Evolutionary conservation across 2,113 vertebrate genomes (phyloP).

Genomic region (Benitochromis conjunctus): DNA sequence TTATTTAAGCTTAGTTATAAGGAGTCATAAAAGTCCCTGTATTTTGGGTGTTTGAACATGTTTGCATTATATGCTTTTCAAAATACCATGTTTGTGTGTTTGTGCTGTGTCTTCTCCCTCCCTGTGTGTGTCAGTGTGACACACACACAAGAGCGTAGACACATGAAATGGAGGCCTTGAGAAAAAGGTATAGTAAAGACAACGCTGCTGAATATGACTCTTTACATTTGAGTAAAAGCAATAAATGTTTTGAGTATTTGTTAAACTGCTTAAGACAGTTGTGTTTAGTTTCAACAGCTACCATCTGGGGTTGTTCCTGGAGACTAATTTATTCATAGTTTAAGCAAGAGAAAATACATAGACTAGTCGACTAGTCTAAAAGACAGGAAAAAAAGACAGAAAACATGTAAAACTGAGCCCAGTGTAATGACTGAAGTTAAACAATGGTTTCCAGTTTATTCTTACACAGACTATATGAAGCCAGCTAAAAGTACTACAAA

Average conservation of each 20-base stretch:
- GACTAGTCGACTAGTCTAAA: not conserved
- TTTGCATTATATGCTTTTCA: not conserved
- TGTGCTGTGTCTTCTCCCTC: not conserved
- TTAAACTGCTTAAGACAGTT: not conserved
- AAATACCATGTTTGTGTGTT: not conserved
- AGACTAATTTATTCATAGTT: not conserved
- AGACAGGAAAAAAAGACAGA: not conserved
- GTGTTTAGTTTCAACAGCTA: not conserved
- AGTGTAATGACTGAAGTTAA: not conserved
- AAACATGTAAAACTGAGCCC: not conserved
- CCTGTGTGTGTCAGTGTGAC: not conserved
- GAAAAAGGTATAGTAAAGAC: not conserved
- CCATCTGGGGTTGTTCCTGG: not conserved
- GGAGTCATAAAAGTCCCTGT: not conserved
- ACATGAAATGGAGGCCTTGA: not conserved
- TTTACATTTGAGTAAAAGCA: not conserved
- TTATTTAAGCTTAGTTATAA: not conserved
- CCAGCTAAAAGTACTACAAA: not conserved
- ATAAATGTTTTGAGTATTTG: not conserved
- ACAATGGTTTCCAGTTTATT: not conserved
- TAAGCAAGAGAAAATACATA: not conserved
- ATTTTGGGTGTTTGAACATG: not conserved
- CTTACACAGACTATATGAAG: not conserved
- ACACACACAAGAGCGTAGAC: not conserved
- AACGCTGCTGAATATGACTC: not conserved